Conservation (phyloP, 2,113 vertebrate species). For the Syngnathus floridae region DNA sequence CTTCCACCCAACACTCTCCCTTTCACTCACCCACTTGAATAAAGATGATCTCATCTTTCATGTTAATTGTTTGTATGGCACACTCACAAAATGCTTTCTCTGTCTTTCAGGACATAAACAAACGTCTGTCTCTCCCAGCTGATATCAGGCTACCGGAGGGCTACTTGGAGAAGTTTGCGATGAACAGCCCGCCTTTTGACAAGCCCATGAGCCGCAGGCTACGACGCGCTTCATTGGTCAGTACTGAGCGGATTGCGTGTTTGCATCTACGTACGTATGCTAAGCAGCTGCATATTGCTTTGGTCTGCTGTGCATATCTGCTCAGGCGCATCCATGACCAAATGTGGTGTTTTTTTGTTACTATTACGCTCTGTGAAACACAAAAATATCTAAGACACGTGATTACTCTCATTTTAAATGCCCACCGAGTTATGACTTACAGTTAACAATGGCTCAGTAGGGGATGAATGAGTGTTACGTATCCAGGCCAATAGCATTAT, state of each 20-base stretch:
- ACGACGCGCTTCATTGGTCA: slow-evolving; percentile 73
- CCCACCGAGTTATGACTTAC: slow-evolving; percentile 18
- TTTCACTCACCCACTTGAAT: neutral
- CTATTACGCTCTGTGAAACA: slow-evolving; percentile 5
- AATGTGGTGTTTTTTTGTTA: slow-evolving; percentile 16
- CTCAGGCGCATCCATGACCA: slow-evolving; percentile 1
- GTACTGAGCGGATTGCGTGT: slow-evolving; percentile 17
- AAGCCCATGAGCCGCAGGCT: slow-evolving; percentile 76
- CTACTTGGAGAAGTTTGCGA: slow-evolving; percentile 77
- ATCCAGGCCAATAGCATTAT: slow-evolving; percentile 50
- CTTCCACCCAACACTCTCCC: neutral
- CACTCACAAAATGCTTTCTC: neutral
- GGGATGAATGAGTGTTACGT: slow-evolving; percentile 51
- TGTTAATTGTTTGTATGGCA: neutral
- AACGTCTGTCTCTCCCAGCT: slow-evolving; percentile 75
- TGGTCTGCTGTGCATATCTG: slow-evolving; percentile 7
- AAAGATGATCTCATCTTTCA: neutral
- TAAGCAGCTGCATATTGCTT: slow-evolving; percentile 13
- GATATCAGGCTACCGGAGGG: slow-evolving; percentile 77
- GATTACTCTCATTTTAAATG: slow-evolving; percentile 11
- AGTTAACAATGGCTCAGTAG: slow-evolving; percentile 45
- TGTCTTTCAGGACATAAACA: slow-evolving; percentile 75
- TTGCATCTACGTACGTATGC: slow-evolving; percentile 10
- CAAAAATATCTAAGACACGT: slow-evolving; percentile 17
- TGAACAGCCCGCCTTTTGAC: slow-evolving; percentile 78